These are phyloP conservation scores for Netelia fuscicornis DNA, from an alignment of 2,888 invertebrate genomes.

Conservation along the genomic window DNA sequence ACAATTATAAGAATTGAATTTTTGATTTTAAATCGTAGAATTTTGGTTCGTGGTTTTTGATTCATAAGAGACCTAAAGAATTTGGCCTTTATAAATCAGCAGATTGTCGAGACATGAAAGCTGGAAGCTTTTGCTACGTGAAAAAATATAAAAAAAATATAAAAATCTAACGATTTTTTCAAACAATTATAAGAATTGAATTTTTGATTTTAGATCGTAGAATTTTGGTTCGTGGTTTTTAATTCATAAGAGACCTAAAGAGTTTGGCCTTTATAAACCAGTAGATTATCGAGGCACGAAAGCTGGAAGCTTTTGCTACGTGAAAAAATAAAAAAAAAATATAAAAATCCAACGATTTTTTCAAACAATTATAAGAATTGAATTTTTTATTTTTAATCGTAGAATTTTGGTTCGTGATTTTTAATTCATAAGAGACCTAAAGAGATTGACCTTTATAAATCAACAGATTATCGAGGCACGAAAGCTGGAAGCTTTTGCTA, in stretches of 20 bases:
- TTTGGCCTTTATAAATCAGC: constrained; percentile 19
- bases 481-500: not conserved
- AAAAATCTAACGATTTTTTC: no score
- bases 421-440: constrained; percentile 12
- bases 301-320: not conserved
- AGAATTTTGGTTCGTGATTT: no score
- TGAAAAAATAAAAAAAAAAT: no score
- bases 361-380: no score
- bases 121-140: not conserved
- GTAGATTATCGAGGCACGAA: not conserved
- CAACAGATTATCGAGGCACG: not conserved
- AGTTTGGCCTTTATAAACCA: constrained; percentile 16
- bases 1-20: no score
- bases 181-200: no score
- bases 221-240: not conserved
- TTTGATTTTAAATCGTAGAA: no score
- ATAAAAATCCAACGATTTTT: no score
- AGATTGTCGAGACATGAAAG: not conserved
- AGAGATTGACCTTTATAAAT: constrained; percentile 10
- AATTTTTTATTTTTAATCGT: no score
- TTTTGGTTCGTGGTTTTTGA: not conserved
- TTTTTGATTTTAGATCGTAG: no score
- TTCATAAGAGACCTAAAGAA: constrained; percentile 11
- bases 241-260: constrained; percentile 23
- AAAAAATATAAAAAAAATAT: no score